Evolutionary conservation across 2,113 vertebrate species (phyloP).

Genomic region (Typhlomys cinereus): DNA sequence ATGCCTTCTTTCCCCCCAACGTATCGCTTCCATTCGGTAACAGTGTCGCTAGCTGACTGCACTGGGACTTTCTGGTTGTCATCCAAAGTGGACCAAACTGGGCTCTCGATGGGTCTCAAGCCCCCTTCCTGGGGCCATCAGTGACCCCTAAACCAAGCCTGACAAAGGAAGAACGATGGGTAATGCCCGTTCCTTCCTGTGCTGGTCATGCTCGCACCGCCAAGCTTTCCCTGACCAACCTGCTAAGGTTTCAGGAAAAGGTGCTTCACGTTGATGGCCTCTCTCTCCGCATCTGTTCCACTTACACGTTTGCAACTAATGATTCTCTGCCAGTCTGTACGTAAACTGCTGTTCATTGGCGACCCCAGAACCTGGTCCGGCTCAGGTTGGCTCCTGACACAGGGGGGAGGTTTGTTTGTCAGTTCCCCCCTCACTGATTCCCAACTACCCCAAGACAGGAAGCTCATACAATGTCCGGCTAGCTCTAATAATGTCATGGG

Average conservation of each 20-base stretch:
- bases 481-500: neutral
- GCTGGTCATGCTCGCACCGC: neutral
- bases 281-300: neutral
- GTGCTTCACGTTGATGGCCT: fast-evolving
- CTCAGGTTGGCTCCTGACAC: no score
- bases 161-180: fast-evolving
- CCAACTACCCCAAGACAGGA: no score
- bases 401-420: neutral
- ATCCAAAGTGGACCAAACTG: no score
- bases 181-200: fast-evolving
- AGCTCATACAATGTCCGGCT: neutral
- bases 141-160: fast-evolving
- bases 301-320: neutral
- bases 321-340: neutral
- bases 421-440: fast-evolving
- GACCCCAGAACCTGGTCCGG: neutral
- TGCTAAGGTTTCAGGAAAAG: neutral
- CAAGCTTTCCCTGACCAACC: neutral
- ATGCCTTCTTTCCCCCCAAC: neutral
- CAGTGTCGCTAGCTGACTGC: no score
- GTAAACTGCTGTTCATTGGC: neutral
- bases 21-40: fast-evolving
- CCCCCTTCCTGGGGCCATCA: no score
- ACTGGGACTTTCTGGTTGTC: fast-evolving
- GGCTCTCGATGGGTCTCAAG: neutral